phyloP scores from a whole-genome alignment of 1,140 invertebrate species.

The Drosophila baimaii region DNA sequence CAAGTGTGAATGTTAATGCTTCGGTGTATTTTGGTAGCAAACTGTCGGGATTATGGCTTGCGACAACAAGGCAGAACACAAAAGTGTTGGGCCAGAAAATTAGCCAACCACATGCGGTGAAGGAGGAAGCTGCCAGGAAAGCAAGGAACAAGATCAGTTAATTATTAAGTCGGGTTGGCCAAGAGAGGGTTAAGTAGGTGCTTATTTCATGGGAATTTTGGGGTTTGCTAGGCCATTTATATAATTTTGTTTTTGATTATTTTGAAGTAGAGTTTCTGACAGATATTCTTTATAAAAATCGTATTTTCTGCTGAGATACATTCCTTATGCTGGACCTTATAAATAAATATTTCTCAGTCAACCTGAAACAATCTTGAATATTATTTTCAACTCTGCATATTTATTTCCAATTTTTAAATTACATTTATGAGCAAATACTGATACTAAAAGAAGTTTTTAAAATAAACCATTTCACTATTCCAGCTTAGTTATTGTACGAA shows the following conservation, averaged over 20 bases:
- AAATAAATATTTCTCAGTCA: neutral
- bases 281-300: too few species aligned
- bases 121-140: constrained; percentile 21
- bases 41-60: constrained; percentile 62
- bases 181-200: constrained; percentile 3
- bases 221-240: neutral
- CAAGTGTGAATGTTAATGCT: constrained; percentile 45
- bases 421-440: neutral
- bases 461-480: neutral
- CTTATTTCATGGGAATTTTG: constrained; percentile 4
- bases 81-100: constrained; percentile 64
- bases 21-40: constrained; percentile 73
- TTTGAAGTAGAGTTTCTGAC: neutral
- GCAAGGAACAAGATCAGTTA: constrained; percentile 49
- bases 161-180: constrained; percentile 45
- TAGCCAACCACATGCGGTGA: constrained; percentile 65
- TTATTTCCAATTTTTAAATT: neutral
- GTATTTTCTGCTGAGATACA: too few species aligned
- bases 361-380: neutral
- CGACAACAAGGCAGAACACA: constrained; percentile 24
- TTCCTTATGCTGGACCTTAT: neutral
- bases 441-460: neutral
- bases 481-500: neutral
- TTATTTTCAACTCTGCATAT: neutral
- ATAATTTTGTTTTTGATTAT: neutral